phyloP scores from a whole-genome alignment of 2,888 invertebrate species.

The Pandemis corylana region DNA sequence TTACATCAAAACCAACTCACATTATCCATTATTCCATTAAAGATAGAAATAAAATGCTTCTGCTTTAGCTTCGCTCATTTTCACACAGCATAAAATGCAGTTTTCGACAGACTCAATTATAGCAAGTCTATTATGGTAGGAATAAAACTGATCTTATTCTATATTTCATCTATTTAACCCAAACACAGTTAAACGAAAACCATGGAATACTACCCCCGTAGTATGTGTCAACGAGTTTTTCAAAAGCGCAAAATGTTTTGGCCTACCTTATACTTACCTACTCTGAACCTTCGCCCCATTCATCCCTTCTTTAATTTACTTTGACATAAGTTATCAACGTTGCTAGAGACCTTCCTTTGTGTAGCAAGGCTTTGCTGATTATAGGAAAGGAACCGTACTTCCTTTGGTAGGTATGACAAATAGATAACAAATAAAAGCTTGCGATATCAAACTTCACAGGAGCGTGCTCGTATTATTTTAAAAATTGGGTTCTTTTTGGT shows the following conservation, averaged over 20 bases:
- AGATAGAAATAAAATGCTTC: background rate
- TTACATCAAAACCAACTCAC: no score
- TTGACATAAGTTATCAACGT: background rate
- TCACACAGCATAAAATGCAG: background rate
- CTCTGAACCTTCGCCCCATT: background rate
- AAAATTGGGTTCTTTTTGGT: background rate
- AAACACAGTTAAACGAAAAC: no score
- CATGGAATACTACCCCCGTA: no score
- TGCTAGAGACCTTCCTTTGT: background rate
- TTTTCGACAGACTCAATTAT: background rate
- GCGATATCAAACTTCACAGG: background rate
- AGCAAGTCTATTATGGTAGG: no score
- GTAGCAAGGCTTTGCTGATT: background rate
- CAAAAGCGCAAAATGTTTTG: no score
- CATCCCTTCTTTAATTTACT: slow-evolving; percentile 9
- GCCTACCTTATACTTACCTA: background rate
- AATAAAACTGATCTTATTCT: no score
- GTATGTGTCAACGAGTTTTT: no score
- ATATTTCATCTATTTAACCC: no score
- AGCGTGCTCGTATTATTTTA: background rate
- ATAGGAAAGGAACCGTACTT: background rate
- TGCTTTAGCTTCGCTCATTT: background rate
- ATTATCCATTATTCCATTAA: background rate
- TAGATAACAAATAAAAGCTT: background rate
- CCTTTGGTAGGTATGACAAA: background rate